These are phyloP conservation scores for Pseudoips prasinana DNA, from an alignment of 2,888 invertebrate species.

Conservation along the genomic window DNA sequence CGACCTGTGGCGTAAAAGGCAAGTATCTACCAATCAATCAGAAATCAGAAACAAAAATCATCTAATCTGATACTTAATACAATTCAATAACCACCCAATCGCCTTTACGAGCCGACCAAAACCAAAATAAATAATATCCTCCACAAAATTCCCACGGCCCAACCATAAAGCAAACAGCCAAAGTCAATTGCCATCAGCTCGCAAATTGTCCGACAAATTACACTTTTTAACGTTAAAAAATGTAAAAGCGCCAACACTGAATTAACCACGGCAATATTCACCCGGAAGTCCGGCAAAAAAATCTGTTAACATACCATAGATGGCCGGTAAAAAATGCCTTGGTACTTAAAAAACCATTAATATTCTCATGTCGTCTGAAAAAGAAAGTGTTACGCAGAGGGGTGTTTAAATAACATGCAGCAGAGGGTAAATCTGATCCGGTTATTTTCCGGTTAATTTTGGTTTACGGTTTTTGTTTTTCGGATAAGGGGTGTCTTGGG, in stretches of 20 bases:
- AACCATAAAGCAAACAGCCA: too few relatives aligned
- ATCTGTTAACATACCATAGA: slow-evolving; percentile 58
- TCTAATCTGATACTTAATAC: too few relatives aligned
- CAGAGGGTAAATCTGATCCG: slow-evolving; percentile 26
- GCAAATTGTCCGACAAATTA: slow-evolving; percentile 36
- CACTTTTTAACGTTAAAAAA: slow-evolving; percentile 37
- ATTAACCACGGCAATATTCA: slow-evolving; percentile 56
- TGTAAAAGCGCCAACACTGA: slow-evolving; percentile 41
- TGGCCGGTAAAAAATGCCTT: slow-evolving; percentile 48
- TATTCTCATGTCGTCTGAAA: slow-evolving; percentile 42
- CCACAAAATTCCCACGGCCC: too few relatives aligned
- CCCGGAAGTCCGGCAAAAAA: slow-evolving; percentile 51
- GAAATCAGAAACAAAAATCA: too few relatives aligned
- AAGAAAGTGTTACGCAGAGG: slow-evolving; percentile 26
- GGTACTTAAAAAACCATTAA: slow-evolving; percentile 62
- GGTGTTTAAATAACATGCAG: slow-evolving; percentile 14
- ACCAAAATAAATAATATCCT: too few relatives aligned
- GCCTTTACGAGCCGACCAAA: too few relatives aligned
- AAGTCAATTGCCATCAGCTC: neutral
- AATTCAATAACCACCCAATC: too few relatives aligned
- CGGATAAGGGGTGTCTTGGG: neutral
- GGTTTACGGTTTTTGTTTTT: slow-evolving; percentile 13
- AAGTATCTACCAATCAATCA: too few relatives aligned
- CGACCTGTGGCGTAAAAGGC: too few relatives aligned
- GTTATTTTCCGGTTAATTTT: slow-evolving; percentile 36